phyloP scores from a whole-genome alignment of 2,888 invertebrate species.

The Agapostemon virescens region DNA sequence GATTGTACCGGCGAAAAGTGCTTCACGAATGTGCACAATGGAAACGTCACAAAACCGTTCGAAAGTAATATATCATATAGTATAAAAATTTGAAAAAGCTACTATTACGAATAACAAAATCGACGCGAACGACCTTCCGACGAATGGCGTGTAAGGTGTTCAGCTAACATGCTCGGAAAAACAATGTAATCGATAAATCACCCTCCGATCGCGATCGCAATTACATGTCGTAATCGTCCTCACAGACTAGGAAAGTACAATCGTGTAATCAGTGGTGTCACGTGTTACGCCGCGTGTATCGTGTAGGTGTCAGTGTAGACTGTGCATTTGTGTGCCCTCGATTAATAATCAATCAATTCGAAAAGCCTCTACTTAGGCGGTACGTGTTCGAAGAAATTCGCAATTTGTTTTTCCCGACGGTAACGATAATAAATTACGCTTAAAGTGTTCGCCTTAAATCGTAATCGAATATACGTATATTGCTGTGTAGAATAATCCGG shows the following conservation, averaged over 20 bases:
- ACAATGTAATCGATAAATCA: conserved; percentile 34
- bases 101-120: conserved; percentile 17
- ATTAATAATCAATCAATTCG: conserved; percentile 11
- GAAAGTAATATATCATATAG: conserved; percentile 16
- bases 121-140: conserved; percentile 11
- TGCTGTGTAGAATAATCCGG: conserved; percentile 15
- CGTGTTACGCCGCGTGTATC: background rate
- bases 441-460: conserved; percentile 17
- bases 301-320: background rate
- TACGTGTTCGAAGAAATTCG: conserved; percentile 3
- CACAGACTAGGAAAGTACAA: background rate
- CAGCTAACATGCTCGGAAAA: conserved; percentile 22
- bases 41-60: conserved; percentile 1
- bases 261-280: conserved; percentile 9
- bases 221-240: conserved; percentile 21
- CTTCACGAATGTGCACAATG: background rate
- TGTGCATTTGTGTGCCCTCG: background rate
- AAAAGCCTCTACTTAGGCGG: background rate
- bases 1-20: conserved; percentile 1
- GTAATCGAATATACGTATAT: conserved; percentile 23
- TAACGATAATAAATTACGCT: conserved; percentile 9
- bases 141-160: conserved; percentile 9
- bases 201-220: conserved; percentile 6
- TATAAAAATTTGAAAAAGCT: conserved; percentile 7
- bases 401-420: background rate